phyloP scores from a whole-genome alignment of 37 sponge, comb jelly and placozoan genomes.

The Theonella swinhoei region DNA sequence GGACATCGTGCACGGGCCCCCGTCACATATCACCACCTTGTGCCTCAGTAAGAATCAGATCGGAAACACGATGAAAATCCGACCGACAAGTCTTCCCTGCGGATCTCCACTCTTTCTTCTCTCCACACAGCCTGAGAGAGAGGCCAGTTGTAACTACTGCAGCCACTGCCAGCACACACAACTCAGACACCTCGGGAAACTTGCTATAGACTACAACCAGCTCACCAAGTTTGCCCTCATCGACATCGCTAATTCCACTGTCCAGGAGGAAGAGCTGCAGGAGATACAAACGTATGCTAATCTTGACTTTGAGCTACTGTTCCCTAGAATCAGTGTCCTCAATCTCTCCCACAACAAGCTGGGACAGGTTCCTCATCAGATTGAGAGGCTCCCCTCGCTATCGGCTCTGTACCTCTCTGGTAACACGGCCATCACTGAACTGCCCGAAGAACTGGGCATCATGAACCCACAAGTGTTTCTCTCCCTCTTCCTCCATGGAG shows the following conservation, averaged over 20 bases:
- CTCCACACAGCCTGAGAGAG: neutral
- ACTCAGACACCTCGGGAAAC: constrained; percentile 51
- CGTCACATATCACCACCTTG: constrained; percentile 14
- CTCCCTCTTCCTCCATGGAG: constrained; percentile 46
- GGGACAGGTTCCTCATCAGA: constrained; percentile 21
- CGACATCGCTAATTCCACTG: neutral
- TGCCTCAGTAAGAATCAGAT: constrained; percentile 34
- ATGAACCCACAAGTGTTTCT: constrained; percentile 43
- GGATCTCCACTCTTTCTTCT: constrained; percentile 40
- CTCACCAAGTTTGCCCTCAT: constrained; percentile 19
- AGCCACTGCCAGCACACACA: constrained; percentile 34
- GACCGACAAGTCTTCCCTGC: constrained; percentile 30
- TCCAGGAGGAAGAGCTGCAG: neutral
- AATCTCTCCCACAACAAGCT: constrained; percentile 44
- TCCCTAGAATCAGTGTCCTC: constrained; percentile 62
- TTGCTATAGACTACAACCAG: constrained; percentile 50
- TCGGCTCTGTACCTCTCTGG: constrained; percentile 55
- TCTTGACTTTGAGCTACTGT: constrained; percentile 4
- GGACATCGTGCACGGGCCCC: constrained; percentile 61
- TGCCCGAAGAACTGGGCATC: constrained; percentile 68
- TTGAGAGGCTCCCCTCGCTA: constrained; percentile 50
- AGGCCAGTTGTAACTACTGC: constrained; percentile 7
- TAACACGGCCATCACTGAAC: constrained; percentile 23
- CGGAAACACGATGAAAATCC: neutral
- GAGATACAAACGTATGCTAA: neutral